Evolutionary conservation across 2,888 invertebrate species (phyloP), one percentile per base, ranked within the genome.

Genomic region (Acanthosepion pharaonis): DNA sequence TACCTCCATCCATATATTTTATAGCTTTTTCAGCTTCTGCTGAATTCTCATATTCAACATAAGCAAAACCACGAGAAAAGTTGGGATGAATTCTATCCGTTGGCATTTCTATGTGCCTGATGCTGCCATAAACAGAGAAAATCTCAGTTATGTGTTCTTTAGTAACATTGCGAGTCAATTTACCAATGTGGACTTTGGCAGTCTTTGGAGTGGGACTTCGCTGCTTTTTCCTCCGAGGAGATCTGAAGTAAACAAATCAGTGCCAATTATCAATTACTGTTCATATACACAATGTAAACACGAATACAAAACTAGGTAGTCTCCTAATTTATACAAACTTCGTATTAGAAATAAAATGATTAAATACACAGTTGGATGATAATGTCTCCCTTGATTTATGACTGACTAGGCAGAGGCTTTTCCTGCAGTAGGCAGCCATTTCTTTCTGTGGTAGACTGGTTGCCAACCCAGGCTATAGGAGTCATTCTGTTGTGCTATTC

Each of bases 1-100:
- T 98, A 98, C 98, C 99, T 97, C 99, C 99, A 98, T 99, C 99
- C 99, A 99, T 99, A 97, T 99, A 99, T 97, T 99, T 99, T 98
- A 99, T 99, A 0, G 99, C 99, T 97, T 99, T 99, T 97, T 99
- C 99, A 48, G 99, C 99, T 97, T 99, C 99, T 96, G 99, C 99
- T 0, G 99, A 98, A 94, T 98, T 99, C 96, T 98, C 98, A 97
- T 98, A 99, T 97, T 99, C 99, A 5, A 99, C 98, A 97, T 99
- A 99, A 25, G 99, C 99, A 97, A 99, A 99, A 1, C 99, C 99
- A 55, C 99, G 98, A n/a, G 99, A 98, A 96, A 99, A 98, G 97
- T 98, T 98, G 0, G 98, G 98, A 97, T 99, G 99, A 94, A 98
- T 98, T 95, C 99, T 98, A 97, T 99, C 99, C 95, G 98, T 98